Base-by-base conservation (phyloP, 2,797 vertebrate genomes). In the Platalea minor region DNA sequence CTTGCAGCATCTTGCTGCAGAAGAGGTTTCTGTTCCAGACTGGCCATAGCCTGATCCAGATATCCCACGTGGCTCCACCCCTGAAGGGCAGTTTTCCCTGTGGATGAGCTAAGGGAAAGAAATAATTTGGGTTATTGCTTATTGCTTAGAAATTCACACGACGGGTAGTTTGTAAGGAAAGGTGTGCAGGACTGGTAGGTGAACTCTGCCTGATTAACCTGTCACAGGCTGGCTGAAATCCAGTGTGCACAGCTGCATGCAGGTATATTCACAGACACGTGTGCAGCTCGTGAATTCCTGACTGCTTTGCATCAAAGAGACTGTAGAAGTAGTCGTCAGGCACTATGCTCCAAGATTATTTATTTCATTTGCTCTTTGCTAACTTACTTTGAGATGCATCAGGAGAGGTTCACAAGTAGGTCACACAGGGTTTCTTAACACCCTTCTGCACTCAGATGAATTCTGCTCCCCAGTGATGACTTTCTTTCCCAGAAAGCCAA, bases 1-100 rank as follows among this genome's bases (percentile, higher is more conserved):
- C 88, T 77, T 85, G 82, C 86, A 80, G 79, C 82, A 63, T 92
- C 87, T 75, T 93, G 67, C 86, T 94, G 94, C 81, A 95, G 92
- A 84, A 73, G n/a, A 92, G 35, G 53, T 9, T 95, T 84, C 82
- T 91, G 48, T 80, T 93, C 70, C 87, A 75, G 45, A 5, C 17
- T 24, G 12, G 45, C 73, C 37, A 14, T 4, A 60, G 35, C n/a
- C 78, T 74, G 64, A 80, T 83, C 26, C 82, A 83, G 61, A 65
- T 83, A 84, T 20, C 35, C 76, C 17, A 2, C 50, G 46, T 12
- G 31, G 21, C 48, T 26, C 74, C 8, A 41, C 8, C 45, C 8
- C 7, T 9, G 7, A 80, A 80, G 41, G 61, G 15, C 75, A 68
- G 37, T 45, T 85, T 88, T 75, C 41, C n/a, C 8, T 69, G 26